Conservation (phyloP, 2,888 invertebrate genomes). For the Trichopria drosophilae region DNA sequence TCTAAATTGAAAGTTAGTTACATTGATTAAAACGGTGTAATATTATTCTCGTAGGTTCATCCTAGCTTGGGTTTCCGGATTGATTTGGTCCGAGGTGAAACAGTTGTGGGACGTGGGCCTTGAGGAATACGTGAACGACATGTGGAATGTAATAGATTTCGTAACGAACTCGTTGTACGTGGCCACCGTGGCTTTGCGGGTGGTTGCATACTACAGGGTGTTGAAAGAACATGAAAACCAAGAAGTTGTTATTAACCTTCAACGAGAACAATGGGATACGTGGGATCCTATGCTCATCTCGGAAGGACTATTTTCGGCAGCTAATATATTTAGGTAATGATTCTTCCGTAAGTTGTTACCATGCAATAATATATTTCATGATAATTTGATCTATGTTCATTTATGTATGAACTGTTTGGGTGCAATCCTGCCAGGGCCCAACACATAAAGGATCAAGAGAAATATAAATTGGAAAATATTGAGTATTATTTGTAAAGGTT, state of each 20-base stretch:
- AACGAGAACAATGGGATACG: conserved; percentile 92
- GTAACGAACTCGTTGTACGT: conserved; percentile 98
- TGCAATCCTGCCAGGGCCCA: too few species aligned
- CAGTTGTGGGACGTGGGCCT: conserved; percentile 98
- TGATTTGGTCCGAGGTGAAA: conserved; percentile 99
- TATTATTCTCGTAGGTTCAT: conserved; percentile 74
- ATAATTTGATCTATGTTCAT: too few species aligned
- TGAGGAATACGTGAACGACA: conserved; percentile 94
- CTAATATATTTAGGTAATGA: conserved; percentile 88
- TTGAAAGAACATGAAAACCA: conserved; percentile 77
- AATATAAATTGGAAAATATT: too few species aligned
- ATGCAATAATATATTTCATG: too few species aligned
- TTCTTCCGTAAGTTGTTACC: too few species aligned
- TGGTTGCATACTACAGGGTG: conserved; percentile 94
- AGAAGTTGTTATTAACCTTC: conserved; percentile 63
- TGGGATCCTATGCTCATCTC: conserved; percentile 98
- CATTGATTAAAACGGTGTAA: too few species aligned
- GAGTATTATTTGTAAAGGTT: neutral
- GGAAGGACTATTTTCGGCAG: conserved; percentile 95
- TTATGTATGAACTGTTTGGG: too few species aligned
- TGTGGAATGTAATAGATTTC: conserved; percentile 99
- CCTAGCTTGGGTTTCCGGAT: conserved; percentile 90
- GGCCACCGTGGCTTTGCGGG: conserved; percentile 90
- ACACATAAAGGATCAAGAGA: too few species aligned
- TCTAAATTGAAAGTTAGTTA: too few species aligned